Conservation (phyloP, 2,888 invertebrate genomes). For the Aromia moschata region DNA sequence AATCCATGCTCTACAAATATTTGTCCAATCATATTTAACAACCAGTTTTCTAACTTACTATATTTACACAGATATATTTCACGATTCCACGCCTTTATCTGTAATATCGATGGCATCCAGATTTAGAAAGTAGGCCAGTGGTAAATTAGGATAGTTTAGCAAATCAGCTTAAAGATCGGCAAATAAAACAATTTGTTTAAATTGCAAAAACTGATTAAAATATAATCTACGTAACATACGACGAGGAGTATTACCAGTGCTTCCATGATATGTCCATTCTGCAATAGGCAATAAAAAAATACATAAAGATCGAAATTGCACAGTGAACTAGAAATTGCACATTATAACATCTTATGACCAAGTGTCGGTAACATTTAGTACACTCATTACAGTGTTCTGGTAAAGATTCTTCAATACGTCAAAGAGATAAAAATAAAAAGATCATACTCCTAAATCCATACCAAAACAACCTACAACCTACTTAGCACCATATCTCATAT, state of each 20-base stretch:
- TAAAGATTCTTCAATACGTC: slow-evolving; percentile 17
- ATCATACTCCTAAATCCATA: slow-evolving; percentile 8
- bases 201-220: too few relatives aligned
- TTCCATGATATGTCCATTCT: slow-evolving; percentile 28
- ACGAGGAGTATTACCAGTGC: slow-evolving; percentile 12
- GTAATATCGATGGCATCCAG: too few relatives aligned
- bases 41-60: too few relatives aligned
- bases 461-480: slow-evolving; percentile 31
- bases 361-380: slow-evolving; percentile 32
- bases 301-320: slow-evolving; percentile 38
- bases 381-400: slow-evolving; percentile 24
- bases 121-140: too few relatives aligned
- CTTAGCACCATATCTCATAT: slow-evolving; percentile 58
- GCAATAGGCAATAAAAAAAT: slow-evolving; percentile 17
- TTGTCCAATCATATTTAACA: too few relatives aligned
- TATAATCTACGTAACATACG: not conserved
- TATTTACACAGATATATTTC: too few relatives aligned
- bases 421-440: slow-evolving; percentile 21
- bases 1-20: too few relatives aligned
- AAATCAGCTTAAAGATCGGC: too few relatives aligned
- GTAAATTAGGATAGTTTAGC: too few relatives aligned
- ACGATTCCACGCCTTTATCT: too few relatives aligned
- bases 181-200: too few relatives aligned
- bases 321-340: slow-evolving; percentile 40
- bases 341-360: slow-evolving; percentile 36